phyloP scores from a whole-genome alignment of 2,797 vertebrate species.

The Scolopax rusticola region DNA sequence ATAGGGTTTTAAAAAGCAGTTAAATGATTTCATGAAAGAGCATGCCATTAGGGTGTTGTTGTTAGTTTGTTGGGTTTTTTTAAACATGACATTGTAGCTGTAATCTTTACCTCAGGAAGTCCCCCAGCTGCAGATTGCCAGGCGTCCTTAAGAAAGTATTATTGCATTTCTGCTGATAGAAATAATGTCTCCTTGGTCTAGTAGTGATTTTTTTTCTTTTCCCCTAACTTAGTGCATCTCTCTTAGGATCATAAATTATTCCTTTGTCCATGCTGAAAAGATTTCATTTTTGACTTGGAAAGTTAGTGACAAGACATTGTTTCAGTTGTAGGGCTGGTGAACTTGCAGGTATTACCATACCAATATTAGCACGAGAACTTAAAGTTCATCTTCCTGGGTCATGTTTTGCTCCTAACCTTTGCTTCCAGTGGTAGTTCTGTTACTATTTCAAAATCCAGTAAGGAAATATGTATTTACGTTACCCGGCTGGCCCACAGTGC shows the following conservation, averaged over 20 bases:
- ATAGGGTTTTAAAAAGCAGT: neutral
- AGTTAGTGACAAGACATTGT: neutral
- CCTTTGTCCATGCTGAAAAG: neutral
- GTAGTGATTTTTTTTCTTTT: no score
- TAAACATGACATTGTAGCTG: neutral
- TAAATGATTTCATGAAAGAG: neutral
- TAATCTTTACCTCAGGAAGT: neutral
- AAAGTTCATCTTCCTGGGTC: neutral
- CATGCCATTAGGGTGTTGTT: neutral
- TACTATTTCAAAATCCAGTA: neutral
- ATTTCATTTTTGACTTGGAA: neutral
- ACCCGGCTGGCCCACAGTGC: neutral
- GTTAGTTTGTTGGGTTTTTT: neutral
- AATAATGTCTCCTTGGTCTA: neutral
- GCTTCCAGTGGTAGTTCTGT: neutral
- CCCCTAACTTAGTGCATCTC: neutral
- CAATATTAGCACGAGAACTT: neutral
- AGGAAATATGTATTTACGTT: neutral
- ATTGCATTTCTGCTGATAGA: neutral
- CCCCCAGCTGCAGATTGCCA: neutral
- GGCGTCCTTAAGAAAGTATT: neutral
- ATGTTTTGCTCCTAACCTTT: neutral
- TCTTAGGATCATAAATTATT: neutral
- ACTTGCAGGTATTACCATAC: neutral
- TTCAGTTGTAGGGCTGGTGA: neutral